Evolutionary conservation across 1,140 invertebrate species (phyloP), one percentile per base, ranked within the genome.

Genomic region (Penaeus indicus): DNA sequence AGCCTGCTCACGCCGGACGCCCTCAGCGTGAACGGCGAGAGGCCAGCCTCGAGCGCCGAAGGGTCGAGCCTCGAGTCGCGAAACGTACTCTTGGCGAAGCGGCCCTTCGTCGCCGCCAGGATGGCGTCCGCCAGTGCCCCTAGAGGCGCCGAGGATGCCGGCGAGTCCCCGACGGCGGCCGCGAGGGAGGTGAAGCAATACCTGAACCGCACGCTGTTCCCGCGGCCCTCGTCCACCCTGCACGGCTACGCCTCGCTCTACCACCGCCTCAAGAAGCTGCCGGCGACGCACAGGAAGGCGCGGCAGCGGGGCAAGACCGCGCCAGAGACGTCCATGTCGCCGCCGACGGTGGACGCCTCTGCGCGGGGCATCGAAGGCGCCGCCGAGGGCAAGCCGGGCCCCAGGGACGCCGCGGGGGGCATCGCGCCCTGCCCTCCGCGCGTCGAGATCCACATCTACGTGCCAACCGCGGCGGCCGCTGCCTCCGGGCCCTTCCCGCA

Each of bases 181-280:
- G 86, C 86, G 10, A 10, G 86, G 64, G 86, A 88, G 80, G 86
- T 88, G 79, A 88, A 88, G 63, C 86, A 88, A 47, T 88, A 88
- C 80, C 54, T 88, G 1, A 88, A 75, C 67, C 61, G 86, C 27
- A 88, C 80, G 16, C 38, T 88, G 79, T 88, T 88, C 69, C 86
- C 86, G 19, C 79, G 86, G 22, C 86, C 86, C n/a, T 72, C 86
- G n/a, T 83, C 79, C 27, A 88, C 86, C 13, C 86, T 88, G 25
- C 86, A 88, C 47, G 86, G 86, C 27, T 88, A 88, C 60, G 86
- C 86, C 64, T 88, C 86, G 8, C 80, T 88, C 47, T 88, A 88
- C n/a, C 86, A 82, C 67, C 79, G 86, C 32, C 80, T 88, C 19
- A 88, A 69, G 47, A 81, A 88, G 86, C 67, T 88, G 86, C 86